Evolutionary conservation across 2,888 invertebrate species (phyloP).

Genomic region (Protodeltote pygarga): DNA sequence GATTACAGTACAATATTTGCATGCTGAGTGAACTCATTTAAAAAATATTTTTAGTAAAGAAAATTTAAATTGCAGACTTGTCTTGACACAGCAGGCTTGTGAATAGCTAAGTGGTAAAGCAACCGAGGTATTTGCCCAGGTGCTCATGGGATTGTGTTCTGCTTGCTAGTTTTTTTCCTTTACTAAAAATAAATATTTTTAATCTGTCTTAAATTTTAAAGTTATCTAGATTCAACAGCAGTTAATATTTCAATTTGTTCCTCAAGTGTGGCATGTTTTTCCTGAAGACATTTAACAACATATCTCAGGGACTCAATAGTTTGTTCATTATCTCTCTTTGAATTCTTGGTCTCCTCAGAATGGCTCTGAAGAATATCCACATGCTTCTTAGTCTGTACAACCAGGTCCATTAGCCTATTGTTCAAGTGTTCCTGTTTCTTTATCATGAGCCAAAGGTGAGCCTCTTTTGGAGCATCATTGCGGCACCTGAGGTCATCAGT

Average conservation of each 20-base stretch:
- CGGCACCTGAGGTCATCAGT: conserved; percentile 68
- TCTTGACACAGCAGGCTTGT: no score
- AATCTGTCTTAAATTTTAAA: not conserved
- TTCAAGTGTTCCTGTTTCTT: conserved; percentile 78
- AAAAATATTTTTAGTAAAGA: no score
- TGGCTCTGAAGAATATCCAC: conserved; percentile 68
- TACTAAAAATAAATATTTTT: not conserved
- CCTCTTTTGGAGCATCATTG: conserved; percentile 67
- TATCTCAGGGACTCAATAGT: conserved; percentile 74
- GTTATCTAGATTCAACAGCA: conserved; percentile 74
- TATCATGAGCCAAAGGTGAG: conserved; percentile 72
- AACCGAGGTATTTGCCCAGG: no score
- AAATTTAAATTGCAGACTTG: no score
- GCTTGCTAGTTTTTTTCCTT: not conserved
- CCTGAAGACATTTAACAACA: conserved; percentile 78
- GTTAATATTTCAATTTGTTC: conserved; percentile 81
- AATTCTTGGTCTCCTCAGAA: conserved; percentile 59
- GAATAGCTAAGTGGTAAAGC: no score
- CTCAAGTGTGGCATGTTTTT: conserved; percentile 78
- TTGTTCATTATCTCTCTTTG: conserved; percentile 68
- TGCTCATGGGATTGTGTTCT: no score
- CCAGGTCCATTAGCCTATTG: conserved; percentile 65
- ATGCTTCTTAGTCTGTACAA: conserved; percentile 71
- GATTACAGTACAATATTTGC: no score
- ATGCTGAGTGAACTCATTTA: no score